These are phyloP conservation scores for Coracias cyanogaster DNA, from an alignment of 2,797 vertebrate genomes.

Conservation along the genomic window DNA sequence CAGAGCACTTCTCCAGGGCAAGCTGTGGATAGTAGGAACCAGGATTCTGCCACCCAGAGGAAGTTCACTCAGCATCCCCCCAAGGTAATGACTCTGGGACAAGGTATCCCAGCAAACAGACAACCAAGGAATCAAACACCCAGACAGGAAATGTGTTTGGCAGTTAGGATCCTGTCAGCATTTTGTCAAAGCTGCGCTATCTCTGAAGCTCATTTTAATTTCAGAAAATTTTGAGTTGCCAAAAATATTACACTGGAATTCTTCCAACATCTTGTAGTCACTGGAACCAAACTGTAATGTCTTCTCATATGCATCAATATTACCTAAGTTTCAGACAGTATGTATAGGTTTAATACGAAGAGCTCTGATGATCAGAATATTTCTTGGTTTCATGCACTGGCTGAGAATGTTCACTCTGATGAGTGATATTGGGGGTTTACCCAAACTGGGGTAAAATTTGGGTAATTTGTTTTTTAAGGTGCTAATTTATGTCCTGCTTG, in stretches of 20 bases:
- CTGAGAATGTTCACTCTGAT: not conserved
- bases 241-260: not conserved
- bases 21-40: not conserved
- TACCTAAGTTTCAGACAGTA: not conserved
- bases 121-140: not conserved
- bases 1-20: not conserved
- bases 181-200: not conserved
- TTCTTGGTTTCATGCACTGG: not conserved
- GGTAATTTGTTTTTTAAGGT: not conserved
- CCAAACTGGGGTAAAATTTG: not conserved
- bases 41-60: not conserved
- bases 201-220: not conserved
- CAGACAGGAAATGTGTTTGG: not conserved
- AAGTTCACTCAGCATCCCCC: not conserved
- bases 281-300: not conserved
- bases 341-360: not conserved
- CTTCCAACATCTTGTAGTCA: not conserved
- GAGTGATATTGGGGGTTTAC: not conserved
- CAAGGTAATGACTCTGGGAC: rapidly evolving
- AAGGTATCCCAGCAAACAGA: not conserved
- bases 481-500: not conserved
- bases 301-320: not conserved
- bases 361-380: not conserved
- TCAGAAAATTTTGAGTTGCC: slow-evolving; percentile 9
- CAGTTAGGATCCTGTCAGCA: not conserved